These are phyloP conservation scores for Colaptes auratus DNA, from an alignment of 2,113 vertebrate genomes.

Conservation along the genomic window DNA sequence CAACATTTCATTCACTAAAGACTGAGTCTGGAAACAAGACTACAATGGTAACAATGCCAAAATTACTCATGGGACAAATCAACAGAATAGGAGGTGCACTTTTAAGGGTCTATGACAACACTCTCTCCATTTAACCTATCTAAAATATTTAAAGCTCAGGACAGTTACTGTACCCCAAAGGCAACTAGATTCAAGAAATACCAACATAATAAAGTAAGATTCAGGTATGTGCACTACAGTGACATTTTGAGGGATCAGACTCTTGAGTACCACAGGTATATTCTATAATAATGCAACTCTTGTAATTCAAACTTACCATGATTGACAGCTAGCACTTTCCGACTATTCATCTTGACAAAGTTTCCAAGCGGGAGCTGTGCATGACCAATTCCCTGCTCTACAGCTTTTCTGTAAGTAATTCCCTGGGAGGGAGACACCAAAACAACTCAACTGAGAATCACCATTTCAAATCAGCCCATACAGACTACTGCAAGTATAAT, in stretches of 20 bases:
- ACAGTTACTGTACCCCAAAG: neutral
- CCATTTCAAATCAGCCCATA: neutral
- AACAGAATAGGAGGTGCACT: neutral
- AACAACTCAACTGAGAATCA: neutral
- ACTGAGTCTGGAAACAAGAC: neutral
- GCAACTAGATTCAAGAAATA: neutral
- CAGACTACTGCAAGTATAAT: neutral
- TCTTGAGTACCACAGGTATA: neutral
- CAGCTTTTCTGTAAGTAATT: conserved; percentile 86
- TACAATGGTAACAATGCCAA: neutral
- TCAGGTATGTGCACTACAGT: neutral
- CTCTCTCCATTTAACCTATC: neutral
- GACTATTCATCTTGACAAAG: conserved; percentile 97
- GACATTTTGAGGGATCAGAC: neutral
- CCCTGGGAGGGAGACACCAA: conserved; percentile 80
- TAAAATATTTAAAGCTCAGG: neutral
- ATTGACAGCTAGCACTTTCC: conserved; percentile 95
- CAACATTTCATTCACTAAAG: neutral
- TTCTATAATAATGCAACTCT: neutral
- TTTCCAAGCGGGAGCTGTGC: conserved; percentile 92
- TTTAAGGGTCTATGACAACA: neutral
- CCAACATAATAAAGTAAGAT: neutral
- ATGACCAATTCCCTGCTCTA: conserved; percentile 87
- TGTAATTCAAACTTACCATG: conserved; percentile 84
- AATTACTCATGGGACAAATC: neutral